Evolutionary conservation across 2,888 invertebrate genomes (phyloP).

Genomic region (Laothoe populi): DNA sequence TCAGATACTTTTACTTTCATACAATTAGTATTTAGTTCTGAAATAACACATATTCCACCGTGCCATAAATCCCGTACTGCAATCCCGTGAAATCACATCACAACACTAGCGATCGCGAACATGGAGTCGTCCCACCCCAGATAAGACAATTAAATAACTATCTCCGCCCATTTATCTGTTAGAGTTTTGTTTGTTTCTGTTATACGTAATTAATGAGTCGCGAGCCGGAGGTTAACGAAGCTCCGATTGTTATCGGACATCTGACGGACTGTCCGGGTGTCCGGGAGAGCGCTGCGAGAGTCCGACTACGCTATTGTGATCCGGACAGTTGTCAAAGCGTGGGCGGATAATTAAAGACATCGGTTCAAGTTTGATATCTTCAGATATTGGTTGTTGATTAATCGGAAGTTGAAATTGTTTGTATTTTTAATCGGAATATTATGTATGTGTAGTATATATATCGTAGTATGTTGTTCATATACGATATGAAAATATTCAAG

Average conservation of each 20-base stretch:
- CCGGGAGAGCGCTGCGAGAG: constrained; percentile 17
- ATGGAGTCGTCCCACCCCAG: constrained; percentile 30
- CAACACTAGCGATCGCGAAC: neutral
- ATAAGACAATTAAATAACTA: constrained; percentile 79
- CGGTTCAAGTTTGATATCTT: neutral
- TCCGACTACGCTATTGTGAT: constrained; percentile 15
- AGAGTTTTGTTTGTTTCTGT: constrained; percentile 80
- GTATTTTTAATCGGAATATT: no score
- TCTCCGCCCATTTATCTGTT: constrained; percentile 75
- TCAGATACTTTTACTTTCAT: no score
- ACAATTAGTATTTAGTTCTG: no score
- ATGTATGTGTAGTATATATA: no score
- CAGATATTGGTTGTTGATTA: neutral
- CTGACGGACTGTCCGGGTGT: constrained; percentile 48
- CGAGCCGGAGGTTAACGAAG: constrained; percentile 77
- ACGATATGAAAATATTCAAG: no score
- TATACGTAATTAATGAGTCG: constrained; percentile 75
- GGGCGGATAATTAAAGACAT: constrained; percentile 6
- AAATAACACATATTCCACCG: no score
- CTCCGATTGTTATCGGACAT: constrained; percentile 66
- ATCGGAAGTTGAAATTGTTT: neutral
- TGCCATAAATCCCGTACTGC: neutral
- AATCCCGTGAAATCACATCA: constrained; percentile 1
- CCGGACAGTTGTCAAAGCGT: neutral
- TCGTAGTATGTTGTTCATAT: no score